These are phyloP conservation scores for Ibidorhyncha struthersii DNA, from an alignment of 2,113 vertebrate genomes.

Conservation along the genomic window DNA sequence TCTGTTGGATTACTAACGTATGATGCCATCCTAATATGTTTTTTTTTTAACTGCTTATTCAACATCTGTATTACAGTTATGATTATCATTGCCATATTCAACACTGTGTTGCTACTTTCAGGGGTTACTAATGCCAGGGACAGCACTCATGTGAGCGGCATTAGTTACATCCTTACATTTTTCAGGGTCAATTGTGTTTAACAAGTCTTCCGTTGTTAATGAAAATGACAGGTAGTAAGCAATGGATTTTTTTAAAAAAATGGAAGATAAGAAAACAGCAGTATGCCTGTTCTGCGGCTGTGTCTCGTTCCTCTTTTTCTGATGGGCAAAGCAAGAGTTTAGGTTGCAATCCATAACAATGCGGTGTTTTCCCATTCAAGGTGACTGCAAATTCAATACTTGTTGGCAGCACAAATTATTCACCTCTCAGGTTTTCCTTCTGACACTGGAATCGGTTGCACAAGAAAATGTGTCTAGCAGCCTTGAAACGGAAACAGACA, in stretches of 20 bases:
- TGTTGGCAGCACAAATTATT: constrained; percentile 32
- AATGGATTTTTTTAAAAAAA: neutral
- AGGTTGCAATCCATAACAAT: neutral
- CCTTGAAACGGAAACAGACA: constrained; percentile 63
- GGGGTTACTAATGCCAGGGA: neutral
- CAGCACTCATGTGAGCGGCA: neutral
- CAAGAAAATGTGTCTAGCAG: constrained; percentile 24
- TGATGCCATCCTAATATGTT: neutral
- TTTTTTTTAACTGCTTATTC: neutral
- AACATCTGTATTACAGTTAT: neutral
- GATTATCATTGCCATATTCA: neutral
- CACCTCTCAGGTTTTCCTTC: constrained; percentile 4
- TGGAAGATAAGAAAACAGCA: neutral
- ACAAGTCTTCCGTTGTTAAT: neutral
- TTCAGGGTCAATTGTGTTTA: neutral
- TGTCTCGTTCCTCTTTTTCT: neutral
- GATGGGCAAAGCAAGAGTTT: neutral
- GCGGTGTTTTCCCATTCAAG: constrained; percentile 15
- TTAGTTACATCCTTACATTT: neutral
- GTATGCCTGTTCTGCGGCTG: neutral
- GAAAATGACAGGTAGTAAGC: neutral
- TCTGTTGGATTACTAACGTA: neutral
- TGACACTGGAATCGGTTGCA: neutral
- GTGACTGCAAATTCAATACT: constrained; percentile 20
- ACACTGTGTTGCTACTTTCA: neutral